Base-by-base conservation (phyloP, 1,140 invertebrate genomes). In the Eupristina koningsbergeri region DNA sequence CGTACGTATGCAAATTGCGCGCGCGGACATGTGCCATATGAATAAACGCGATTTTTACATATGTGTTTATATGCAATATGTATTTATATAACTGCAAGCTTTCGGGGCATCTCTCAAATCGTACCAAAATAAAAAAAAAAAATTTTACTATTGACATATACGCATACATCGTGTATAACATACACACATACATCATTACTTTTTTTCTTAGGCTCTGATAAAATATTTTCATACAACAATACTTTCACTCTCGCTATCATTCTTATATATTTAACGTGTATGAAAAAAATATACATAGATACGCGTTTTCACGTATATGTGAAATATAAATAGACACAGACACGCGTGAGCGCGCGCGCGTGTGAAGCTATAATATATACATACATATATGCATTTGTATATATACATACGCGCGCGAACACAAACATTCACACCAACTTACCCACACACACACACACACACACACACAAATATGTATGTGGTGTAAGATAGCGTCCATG, bases 1-100 rank as follows among this genome's bases (percentile, higher is more conserved):
- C 86, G 85, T 86, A 13, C 2, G 26, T 71, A 41, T 41, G 36
- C 22, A 17, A 39, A 36, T 36, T 0, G 36, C 34, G 67, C 36
- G 15, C 34, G 34, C 67, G 2, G 13, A 11, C 22, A 26, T 15
- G 19, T 76, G 85, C 67, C 73, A 75, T 80, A 86, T 87, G 88
- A 86, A 87, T 89, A 88, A 87, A 85, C 61, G 77, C 78, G 45
- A 61, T 34, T 80, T 64, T 84, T 73, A 80, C 77, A 80, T 84
- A 80, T 58, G 34, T 79, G 41, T 64, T 76, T 69, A 53, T 77
- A 86, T 85, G 81, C 85, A 86, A 84, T 86, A 87, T 88, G 86
- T 86, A 85, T 84, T 86, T 85, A 84, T 87, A 85, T 86, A 86
- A 86, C 80, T 87, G 84, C 81, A 87, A 85, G 82, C 69, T 80